Conservation (phyloP, 1,140 invertebrate genomes). For the Listronotus bonariensis region DNA sequence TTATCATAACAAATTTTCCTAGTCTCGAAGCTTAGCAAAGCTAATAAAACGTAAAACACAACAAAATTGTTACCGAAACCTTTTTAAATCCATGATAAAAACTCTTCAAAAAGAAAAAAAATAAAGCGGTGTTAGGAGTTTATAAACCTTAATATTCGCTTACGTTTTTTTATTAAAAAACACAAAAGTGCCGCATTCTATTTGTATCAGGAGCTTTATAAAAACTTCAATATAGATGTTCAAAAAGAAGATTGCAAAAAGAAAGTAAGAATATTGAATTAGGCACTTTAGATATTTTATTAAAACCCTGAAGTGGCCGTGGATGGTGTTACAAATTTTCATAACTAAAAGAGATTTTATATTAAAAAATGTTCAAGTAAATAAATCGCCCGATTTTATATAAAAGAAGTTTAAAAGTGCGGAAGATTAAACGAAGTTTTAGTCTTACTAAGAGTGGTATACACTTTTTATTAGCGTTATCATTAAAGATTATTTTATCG, state of each 20-base stretch:
- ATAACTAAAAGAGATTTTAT: slow-evolving; percentile 7
- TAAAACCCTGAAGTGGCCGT: slow-evolving; percentile 10
- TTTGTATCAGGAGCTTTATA: slow-evolving; percentile 4
- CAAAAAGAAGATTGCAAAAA: slow-evolving; percentile 4
- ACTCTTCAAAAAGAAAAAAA: too few relatives aligned
- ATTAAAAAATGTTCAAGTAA: slow-evolving; percentile 1
- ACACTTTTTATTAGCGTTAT: too few relatives aligned
- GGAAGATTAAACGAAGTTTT: neutral
- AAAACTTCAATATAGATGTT: slow-evolving; percentile 11
- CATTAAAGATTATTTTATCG: too few relatives aligned
- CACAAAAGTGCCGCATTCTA: neutral
- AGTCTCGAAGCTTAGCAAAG: too few relatives aligned
- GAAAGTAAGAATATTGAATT: slow-evolving; percentile 10
- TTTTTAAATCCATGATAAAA: too few relatives aligned
- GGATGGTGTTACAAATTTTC: slow-evolving; percentile 12
- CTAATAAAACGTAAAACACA: too few relatives aligned
- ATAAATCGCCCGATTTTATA: neutral
- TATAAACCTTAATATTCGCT: slow-evolving; percentile 1
- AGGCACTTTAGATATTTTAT: slow-evolving; percentile 10
- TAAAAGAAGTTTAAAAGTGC: neutral
- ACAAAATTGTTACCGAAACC: too few relatives aligned
- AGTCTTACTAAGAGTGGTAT: neutral
- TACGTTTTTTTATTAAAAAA: slow-evolving; percentile 6
- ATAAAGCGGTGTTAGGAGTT: too few relatives aligned
- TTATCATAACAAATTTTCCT: too few relatives aligned